phyloP scores from a whole-genome alignment of 2,113 vertebrate species.

The Solea solea region DNA sequence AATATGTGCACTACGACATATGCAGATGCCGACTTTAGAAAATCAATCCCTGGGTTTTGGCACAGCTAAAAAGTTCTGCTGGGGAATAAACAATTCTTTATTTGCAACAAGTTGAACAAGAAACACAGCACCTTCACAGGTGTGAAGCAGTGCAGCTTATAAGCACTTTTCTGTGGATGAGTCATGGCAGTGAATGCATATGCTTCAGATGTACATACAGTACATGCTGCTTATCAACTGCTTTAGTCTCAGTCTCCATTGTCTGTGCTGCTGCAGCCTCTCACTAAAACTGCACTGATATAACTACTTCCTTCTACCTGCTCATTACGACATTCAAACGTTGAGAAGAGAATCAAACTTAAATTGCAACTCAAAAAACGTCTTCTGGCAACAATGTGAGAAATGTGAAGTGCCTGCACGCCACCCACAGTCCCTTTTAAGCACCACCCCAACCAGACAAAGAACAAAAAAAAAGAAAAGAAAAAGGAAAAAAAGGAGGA shows the following conservation, averaged over 20 bases:
- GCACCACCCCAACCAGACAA: constrained; percentile 46
- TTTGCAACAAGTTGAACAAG: neutral
- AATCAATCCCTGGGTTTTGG: too few relatives aligned
- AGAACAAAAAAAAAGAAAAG: neutral
- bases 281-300: constrained; percentile 13
- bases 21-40: too few relatives aligned
- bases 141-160: too few relatives aligned
- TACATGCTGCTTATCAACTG: neutral
- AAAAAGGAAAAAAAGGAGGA: neutral
- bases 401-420: constrained; percentile 37
- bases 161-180: too few relatives aligned
- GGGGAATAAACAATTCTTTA: neutral
- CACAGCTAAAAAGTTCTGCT: neutral
- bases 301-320: constrained; percentile 30
- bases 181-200: neutral
- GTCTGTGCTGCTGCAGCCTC: constrained; percentile 33
- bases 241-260: constrained; percentile 1
- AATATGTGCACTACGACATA: too few relatives aligned
- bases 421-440: constrained; percentile 53
- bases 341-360: constrained; percentile 34
- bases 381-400: constrained; percentile 54
- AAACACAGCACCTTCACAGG: neutral
- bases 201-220: neutral
- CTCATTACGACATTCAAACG: constrained; percentile 47
- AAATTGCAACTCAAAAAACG: constrained; percentile 30